Base-by-base conservation (phyloP, 2,888 invertebrate genomes). In the Diadegma fenestrale region DNA sequence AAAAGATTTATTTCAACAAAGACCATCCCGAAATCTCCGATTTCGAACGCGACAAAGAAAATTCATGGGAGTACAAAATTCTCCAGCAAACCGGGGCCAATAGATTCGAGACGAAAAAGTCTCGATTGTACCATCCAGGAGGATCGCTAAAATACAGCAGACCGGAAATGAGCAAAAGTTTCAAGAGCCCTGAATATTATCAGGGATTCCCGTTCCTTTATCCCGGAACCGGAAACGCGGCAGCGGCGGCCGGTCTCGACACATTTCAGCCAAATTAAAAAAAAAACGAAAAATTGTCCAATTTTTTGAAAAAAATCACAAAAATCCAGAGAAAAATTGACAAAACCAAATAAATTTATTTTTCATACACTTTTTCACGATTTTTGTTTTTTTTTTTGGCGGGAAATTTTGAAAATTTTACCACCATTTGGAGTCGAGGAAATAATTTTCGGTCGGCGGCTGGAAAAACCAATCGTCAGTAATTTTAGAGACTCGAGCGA, bases 41-140 rank as follows among this genome's bases (percentile, higher is more conserved):
- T 12, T 19, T 51, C 26, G 76, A 80, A 10, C 76, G 64, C 10
- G 85, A 86, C 51, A 86, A 86, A 43, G 85, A 86, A 51, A 83
- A 86, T 58, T 61, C 77, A 14, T 80, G 71, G 79, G 33, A 72
- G 19, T 61, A 66, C 45, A 73, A 33, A 37, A 1, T 37, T 12
- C 26, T 17, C 0, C 72, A 19, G 2, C 26, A 17, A 22, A 12
- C 41, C 0, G 37, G 37, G 19, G 41, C 26, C 14, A 26, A 43
- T 1, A 22, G 45, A 41, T 14, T 17, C 0, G 51, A 75, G 8
- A 66, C 54, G 0, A 73, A 66, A 41, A 66, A 41, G 37, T 80
- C 80, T 0, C 76, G 77, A 17, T 71, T 77, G 5, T 83, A 82
- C 61, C 82, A 83, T 80, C 80, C 85, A 0, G 82, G 80, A 41